phyloP scores from a whole-genome alignment of 2,797 vertebrate genomes.

The Taeniopygia guttata region DNA sequence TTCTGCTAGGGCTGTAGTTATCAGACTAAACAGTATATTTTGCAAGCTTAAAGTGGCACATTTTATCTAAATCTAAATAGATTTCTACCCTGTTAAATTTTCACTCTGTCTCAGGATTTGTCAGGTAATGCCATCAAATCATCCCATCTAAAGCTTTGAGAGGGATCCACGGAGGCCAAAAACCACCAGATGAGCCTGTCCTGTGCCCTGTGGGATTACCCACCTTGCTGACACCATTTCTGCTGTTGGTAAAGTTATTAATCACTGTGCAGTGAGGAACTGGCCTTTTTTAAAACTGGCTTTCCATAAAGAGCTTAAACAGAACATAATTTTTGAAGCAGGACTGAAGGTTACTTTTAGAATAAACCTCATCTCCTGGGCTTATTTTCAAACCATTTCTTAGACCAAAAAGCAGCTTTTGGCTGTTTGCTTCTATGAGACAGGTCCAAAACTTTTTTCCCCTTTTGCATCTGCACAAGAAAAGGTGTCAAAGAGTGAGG shows the following conservation, averaged over 20 bases:
- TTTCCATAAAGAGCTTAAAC: neutral
- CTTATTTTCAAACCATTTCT: neutral
- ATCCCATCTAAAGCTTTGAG: neutral
- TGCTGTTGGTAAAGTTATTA: neutral
- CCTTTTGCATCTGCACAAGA: neutral
- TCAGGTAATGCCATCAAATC: neutral
- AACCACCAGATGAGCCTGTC: fast-evolving
- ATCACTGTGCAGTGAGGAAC: neutral
- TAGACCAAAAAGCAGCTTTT: neutral
- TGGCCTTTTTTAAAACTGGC: neutral
- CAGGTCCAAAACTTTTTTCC: neutral
- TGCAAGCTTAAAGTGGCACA: no score
- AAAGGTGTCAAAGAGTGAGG: neutral
- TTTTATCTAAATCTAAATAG: no score
- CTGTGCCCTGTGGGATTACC: neutral
- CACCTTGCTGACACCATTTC: neutral
- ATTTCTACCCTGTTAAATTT: no score
- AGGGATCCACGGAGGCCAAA: neutral
- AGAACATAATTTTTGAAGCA: neutral
- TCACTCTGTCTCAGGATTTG: no score
- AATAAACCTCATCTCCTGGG: neutral
- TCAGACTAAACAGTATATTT: no score
- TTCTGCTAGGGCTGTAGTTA: no score
- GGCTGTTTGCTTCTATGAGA: neutral
- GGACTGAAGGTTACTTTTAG: neutral